Evolutionary conservation across 2,888 invertebrate genomes (phyloP), one percentile per base, ranked within the genome.

Genomic region (Cosmia trapezina): DNA sequence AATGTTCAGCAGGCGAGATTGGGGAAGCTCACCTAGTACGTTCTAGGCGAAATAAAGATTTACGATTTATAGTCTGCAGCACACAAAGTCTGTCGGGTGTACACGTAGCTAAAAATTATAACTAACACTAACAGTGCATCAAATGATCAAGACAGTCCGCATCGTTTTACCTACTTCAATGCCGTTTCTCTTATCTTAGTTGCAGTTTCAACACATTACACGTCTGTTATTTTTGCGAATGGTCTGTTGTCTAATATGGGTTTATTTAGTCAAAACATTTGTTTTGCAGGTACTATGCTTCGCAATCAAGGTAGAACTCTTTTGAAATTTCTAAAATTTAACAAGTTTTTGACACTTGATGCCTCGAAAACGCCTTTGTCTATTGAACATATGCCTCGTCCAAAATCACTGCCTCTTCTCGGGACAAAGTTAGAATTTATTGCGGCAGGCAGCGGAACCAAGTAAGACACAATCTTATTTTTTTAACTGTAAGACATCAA

Each of bases 341-440:
- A 19, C 11, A 68, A 63, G 28, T 43, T 8, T 56, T 53, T 64
- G 28, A 85, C 81, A 37, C 22, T 61, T 53, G 70, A 75, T 66
- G 66, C 64, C 14, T 68, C 57, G 12, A 80, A 79, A 70, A 45
- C 74, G 61, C 71, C 75, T 17, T 80, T 87, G 70, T 83, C 88
- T 28, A 92, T 95, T 71, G 83, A 92, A 57, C 91, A 95, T 70
- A 96, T 97, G 87, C 97, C 97, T 4, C 92, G 91, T 80, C 94
- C 96, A 17, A 96, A 89, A 89, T 92, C 95, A 53, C 87, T 97
- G 66, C 97, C 97, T 4, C 6, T 97, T 41, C 83, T 97, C 76
- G 97, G 97, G 2, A 97, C 97, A n/a, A 94, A 95, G 82, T 89
- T 96, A 74, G 95, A 96, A 83, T 92, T 97, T 64, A 88, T 93